Conservation (phyloP, 2,888 invertebrate species). For the Ctenicera cuprea region DNA sequence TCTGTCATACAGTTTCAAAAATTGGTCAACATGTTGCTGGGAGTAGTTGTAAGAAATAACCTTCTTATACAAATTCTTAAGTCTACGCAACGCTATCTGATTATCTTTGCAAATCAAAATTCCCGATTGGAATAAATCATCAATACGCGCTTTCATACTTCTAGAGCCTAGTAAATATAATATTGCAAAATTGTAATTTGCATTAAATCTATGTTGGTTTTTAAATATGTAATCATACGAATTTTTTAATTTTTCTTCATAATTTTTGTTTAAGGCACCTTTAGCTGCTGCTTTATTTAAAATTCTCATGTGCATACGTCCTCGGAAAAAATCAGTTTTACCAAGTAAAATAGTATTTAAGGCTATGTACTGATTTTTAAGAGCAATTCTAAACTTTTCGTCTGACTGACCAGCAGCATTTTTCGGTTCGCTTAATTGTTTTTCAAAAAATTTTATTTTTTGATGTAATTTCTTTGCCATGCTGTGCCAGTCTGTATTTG, state of each 20-base stretch:
- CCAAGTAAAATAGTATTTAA: not conserved
- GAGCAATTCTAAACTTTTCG: not conserved
- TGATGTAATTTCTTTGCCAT: not conserved
- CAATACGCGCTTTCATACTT: not conserved
- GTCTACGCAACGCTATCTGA: not conserved
- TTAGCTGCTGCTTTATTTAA: not conserved
- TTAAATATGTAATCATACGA: constrained; percentile 27
- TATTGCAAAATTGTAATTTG: not conserved
- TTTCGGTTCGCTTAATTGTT: not conserved
- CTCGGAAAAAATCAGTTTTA: not conserved
- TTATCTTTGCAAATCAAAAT: not conserved
- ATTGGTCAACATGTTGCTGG: too few relatives aligned
- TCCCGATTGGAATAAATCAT: not conserved
- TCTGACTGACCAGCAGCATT: too few relatives aligned
- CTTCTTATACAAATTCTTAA: not conserved
- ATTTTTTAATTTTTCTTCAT: not conserved
- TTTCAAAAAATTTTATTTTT: not conserved
- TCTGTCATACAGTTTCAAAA: too few relatives aligned
- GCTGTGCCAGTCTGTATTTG: not conserved
- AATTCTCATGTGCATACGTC: not conserved
- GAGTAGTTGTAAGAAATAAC: not conserved
- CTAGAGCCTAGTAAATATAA: not conserved
- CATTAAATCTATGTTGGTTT: not conserved
- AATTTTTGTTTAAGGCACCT: not conserved
- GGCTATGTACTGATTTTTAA: not conserved